These are phyloP conservation scores for Lepus europaeus DNA, from an alignment of 2,113 vertebrate genomes.

Conservation along the genomic window DNA sequence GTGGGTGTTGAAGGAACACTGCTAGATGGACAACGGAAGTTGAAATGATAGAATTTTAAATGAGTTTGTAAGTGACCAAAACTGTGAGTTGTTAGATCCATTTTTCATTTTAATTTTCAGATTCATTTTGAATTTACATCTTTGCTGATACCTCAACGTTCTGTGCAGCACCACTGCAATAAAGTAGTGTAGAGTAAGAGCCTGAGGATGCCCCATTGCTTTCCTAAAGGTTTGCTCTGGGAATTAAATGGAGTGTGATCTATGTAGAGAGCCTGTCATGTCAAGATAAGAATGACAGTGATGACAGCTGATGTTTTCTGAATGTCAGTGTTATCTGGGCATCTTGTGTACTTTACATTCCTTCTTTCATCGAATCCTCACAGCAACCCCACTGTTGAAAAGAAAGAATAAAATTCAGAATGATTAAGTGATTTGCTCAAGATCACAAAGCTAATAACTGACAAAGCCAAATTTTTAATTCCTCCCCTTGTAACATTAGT, in stretches of 20 bases:
- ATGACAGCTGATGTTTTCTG: not conserved
- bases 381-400: not conserved
- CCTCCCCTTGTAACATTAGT: not conserved
- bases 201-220: not conserved
- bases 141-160: not conserved
- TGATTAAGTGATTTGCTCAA: not conserved
- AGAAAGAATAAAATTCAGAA: conserved; percentile 6
- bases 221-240: not conserved
- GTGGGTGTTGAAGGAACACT: not conserved
- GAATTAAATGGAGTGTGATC: not conserved
- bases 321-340: not conserved
- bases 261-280: not conserved
- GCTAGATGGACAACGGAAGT: not conserved
- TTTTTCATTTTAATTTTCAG: not conserved
- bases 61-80: not conserved
- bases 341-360: not conserved
- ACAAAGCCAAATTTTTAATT: not conserved
- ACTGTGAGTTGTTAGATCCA: not conserved
- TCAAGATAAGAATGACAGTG: not conserved
- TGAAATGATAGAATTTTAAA: not conserved
- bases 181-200: not conserved
- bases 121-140: not conserved
- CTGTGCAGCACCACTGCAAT: not conserved
- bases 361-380: not conserved
- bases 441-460: not conserved